Evolutionary conservation across 2,113 vertebrate species (phyloP).

Genomic region (Macquaria ambigua): DNA sequence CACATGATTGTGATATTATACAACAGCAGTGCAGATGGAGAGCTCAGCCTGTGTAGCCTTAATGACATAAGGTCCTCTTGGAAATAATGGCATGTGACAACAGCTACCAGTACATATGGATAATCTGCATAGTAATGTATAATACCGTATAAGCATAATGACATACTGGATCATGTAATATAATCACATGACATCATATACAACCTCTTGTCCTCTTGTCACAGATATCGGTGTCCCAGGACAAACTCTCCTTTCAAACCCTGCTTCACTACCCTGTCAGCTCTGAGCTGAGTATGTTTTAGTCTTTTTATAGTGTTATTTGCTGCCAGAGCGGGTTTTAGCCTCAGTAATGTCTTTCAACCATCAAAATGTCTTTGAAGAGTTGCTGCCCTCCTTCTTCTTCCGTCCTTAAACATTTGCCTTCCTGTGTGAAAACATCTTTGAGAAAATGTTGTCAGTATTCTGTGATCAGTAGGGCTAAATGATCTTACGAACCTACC

Average conservation of each 20-base stretch:
- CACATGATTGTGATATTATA: neutral
- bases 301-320: neutral
- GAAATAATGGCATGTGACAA: neutral
- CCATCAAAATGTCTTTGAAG: slow-evolving; percentile 28
- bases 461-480: slow-evolving; percentile 46
- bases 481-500: slow-evolving; percentile 17
- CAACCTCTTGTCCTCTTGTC: neutral
- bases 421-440: slow-evolving; percentile 11
- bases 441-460: slow-evolving; percentile 16
- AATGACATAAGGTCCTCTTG: neutral
- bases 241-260: neutral
- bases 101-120: neutral
- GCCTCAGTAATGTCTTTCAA: slow-evolving; percentile 3
- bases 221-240: neutral
- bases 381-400: slow-evolving; percentile 17
- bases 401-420: slow-evolving; percentile 16
- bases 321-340: neutral
- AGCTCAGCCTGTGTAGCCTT: neutral
- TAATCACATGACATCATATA: neutral
- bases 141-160: neutral
- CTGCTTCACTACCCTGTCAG: neutral
- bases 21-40: neutral
- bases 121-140: neutral
- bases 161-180: neutral
- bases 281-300: neutral